phyloP scores from a whole-genome alignment of 2,113 vertebrate genomes.

The Siphamia tubifer region DNA sequence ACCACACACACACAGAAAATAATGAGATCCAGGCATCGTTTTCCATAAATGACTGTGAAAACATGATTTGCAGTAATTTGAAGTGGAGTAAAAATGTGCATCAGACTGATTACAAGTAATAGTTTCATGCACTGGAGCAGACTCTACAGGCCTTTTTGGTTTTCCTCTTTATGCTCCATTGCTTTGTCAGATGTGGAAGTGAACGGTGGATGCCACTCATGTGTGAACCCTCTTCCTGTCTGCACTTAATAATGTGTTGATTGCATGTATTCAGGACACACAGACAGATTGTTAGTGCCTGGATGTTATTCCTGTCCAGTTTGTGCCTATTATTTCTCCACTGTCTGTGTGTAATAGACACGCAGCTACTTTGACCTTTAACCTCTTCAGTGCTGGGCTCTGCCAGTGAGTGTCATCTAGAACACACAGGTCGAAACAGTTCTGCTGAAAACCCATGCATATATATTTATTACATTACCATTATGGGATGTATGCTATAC shows the following conservation, averaged over 20 bases:
- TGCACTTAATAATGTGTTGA: not conserved
- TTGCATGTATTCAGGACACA: too few species aligned
- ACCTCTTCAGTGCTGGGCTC: not conserved
- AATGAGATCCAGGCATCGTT: not conserved
- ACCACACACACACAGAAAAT: not conserved
- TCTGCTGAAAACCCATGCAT: not conserved
- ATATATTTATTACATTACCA: too few species aligned
- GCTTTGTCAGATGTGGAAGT: not conserved
- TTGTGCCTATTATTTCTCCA: not conserved
- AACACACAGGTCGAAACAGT: too few species aligned
- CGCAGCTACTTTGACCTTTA: not conserved
- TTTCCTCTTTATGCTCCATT: too few species aligned
- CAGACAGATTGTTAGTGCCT: not conserved
- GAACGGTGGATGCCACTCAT: not conserved
- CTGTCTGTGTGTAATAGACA: not conserved
- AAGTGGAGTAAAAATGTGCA: not conserved
- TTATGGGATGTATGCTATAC: too few species aligned
- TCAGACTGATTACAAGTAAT: not conserved
- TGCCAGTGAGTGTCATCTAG: not conserved
- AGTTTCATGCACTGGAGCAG: not conserved
- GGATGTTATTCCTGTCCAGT: not conserved
- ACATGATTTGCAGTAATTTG: not conserved
- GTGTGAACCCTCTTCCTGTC: not conserved
- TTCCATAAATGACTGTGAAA: not conserved
- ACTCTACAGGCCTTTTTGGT: not conserved